Evolutionary conservation across 2,113 vertebrate species (phyloP), one percentile per base, ranked within the genome.

Genomic region (Boleophthalmus pectinirostris): DNA sequence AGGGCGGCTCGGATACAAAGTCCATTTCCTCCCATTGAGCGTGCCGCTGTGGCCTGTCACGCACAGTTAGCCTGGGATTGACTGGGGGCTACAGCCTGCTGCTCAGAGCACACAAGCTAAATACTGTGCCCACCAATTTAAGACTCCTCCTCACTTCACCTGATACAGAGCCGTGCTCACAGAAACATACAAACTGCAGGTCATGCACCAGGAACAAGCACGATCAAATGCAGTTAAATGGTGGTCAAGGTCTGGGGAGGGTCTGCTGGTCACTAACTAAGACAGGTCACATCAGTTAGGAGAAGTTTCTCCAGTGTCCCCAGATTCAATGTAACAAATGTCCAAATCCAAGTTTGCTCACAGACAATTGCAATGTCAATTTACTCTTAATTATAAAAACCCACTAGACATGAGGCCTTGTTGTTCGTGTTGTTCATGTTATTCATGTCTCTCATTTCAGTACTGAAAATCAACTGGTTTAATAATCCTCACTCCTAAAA

Each of bases 21-120:
- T 79, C 63, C 63, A 76, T 78, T 83, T 79, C 76, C 60, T 67
- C 38, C 68, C 69, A 68, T 47, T 25, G 49, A 71, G 63, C 74
- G 58, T 47, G 69, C 76, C 18, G 45, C 66, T 49, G 67, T 29
- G 78, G 69, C 65, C 77, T 56, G 84, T 82, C 88, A 87, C 74
- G 70, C 75, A 82, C 72, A 23, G 79, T 88, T 89, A 86, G 79
- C 74, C 72, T 65, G 76, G 61, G 68, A 84, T 67, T 78, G 76
- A 79, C 78, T 83, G 73, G 49, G 67, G 72, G 66, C 70, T 70
- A 70, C 71, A 72, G 68, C 66, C 77, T 54, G 49, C 75, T 81
- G 70, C 68, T 73, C 67, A 45, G 68, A 63, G 46, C 70, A 54
- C 45, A 67, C 6, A 45, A 75, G 80, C 81, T 75, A 84, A 79